Conservation (phyloP, 2,113 vertebrate species). For the Larimichthys crocea region DNA sequence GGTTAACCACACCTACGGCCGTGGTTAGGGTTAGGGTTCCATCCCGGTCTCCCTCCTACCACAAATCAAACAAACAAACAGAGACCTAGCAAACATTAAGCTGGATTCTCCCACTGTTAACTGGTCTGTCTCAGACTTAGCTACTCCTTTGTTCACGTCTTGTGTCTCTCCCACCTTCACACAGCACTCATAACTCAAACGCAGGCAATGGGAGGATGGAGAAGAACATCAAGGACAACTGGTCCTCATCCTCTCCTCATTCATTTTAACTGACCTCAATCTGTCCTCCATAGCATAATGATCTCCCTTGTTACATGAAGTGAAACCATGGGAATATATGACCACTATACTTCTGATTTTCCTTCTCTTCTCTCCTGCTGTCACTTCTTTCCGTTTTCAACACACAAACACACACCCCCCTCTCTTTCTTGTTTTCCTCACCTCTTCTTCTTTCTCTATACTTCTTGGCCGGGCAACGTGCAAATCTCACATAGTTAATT, state of each 20-base stretch:
- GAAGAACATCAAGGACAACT: slow-evolving; percentile 33
- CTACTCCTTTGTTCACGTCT: slow-evolving; percentile 23
- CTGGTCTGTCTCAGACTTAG: slow-evolving; percentile 59
- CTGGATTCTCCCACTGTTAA: slow-evolving; percentile 49
- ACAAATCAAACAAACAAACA: slow-evolving; percentile 73
- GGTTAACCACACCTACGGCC: slow-evolving; percentile 80
- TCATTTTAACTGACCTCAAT: slow-evolving; percentile 57
- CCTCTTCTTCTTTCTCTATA: slow-evolving; percentile 27
- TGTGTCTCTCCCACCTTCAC: slow-evolving; percentile 39
- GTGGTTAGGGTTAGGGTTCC: slow-evolving; percentile 23
- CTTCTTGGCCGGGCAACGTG: slow-evolving; percentile 86
- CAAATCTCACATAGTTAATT: slow-evolving; percentile 80
- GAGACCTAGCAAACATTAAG: slow-evolving; percentile 62
- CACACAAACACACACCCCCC: not conserved
- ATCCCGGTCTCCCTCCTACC: slow-evolving; percentile 41
- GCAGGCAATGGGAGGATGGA: slow-evolving; percentile 39
- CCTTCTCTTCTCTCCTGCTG: slow-evolving; percentile 14
- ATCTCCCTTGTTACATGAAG: slow-evolving; percentile 48
- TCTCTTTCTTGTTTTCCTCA: slow-evolving; percentile 15
- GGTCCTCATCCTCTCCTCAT: slow-evolving; percentile 26
- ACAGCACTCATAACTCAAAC: slow-evolving; percentile 33
- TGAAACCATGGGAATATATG: slow-evolving; percentile 59
- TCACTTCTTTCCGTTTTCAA: slow-evolving; percentile 22
- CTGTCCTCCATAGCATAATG: slow-evolving; percentile 38
- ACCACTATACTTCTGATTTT: slow-evolving; percentile 67